Evolutionary conservation across 2,113 vertebrate genomes (phyloP), one percentile per base, ranked within the genome.

Genomic region (Thunnus maccoyii): DNA sequence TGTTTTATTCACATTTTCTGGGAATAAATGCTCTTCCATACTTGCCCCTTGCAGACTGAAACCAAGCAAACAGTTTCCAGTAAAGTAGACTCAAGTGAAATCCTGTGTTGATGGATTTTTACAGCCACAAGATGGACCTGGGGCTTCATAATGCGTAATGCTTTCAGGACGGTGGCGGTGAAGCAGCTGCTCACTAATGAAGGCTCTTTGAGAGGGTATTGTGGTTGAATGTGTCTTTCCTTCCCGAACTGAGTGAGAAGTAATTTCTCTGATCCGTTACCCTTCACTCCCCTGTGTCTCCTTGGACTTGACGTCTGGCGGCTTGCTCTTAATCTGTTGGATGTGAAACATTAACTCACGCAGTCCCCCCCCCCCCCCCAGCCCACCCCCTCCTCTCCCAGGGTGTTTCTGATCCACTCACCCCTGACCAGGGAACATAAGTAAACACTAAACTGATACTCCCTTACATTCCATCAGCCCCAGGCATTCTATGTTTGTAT

Each of bases 231-330:
- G 48, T 47, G 62, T 71, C 22, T 82, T 58, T 67, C 72, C 36
- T 58, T 58, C 64, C 66, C 4, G 13, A 68, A 71, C 58, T 60
- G 57, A 79, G 67, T 1, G 15, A 56, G 48, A 25, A 82, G 85
- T 89, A 32, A 84, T 90, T 89, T 90, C 76, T 83, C 76, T 84
- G 85, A 87, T 84, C 85, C 89, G 90, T 91, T 88, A 90, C 83
- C 84, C 80, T 52, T 64, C 61, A 46, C 52, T 86, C 87, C 74
- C 85, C 32, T 2, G 80, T 56, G 88, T 79, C 73, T 77, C 61
- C 63, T 79, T 55, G 73, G 51, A 83, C 73, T 63, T 56, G 76
- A 86, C 60, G 52, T 82, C 71, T 77, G 60, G 54, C 72, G 12
- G 58, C 75, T 84, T n/a, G 51, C 60, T 72, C 80, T 84, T 91